Evolutionary conservation across 1,140 invertebrate genomes (phyloP).

Genomic region (Achroia grisella): DNA sequence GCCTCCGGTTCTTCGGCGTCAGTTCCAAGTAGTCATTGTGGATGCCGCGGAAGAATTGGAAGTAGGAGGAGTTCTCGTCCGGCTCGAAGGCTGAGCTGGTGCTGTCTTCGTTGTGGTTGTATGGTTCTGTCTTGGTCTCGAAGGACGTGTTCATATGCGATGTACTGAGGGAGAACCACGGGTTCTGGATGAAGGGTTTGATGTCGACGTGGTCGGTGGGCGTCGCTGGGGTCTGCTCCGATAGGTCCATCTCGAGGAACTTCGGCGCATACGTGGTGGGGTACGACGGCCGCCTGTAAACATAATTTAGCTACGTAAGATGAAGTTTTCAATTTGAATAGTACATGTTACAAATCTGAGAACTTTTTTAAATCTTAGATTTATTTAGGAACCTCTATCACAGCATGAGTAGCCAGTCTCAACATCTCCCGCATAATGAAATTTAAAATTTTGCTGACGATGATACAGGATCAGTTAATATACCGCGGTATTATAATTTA

Average conservation of each 20-base stretch:
- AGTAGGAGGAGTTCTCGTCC: constrained; percentile 56
- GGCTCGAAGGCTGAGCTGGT: constrained; percentile 34
- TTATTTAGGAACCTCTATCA: too few relatives aligned
- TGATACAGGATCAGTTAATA: too few relatives aligned
- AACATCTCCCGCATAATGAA: too few relatives aligned
- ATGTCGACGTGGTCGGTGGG: constrained; percentile 23
- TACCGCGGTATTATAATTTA: too few relatives aligned
- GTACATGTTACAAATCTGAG: too few relatives aligned
- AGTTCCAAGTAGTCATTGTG: constrained; percentile 49
- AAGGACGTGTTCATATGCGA: not conserved
- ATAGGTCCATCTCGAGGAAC: constrained; percentile 27
- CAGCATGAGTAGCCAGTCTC: too few relatives aligned
- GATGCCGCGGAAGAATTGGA: constrained; percentile 63
- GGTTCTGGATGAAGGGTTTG: constrained; percentile 30
- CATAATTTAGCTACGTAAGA: too few relatives aligned
- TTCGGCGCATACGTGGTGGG: constrained; percentile 24
- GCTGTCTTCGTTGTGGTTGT: constrained; percentile 29
- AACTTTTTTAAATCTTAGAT: too few relatives aligned
- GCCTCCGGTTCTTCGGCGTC: constrained; percentile 31
- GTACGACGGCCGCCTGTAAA: constrained; percentile 32
- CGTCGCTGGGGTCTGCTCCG: constrained; percentile 6
- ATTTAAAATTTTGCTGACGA: too few relatives aligned
- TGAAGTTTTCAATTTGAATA: too few relatives aligned
- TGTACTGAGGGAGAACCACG: constrained; percentile 28
- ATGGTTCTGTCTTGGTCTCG: constrained; percentile 16